Evolutionary conservation across 2,888 invertebrate species (phyloP).

Genomic region (Lasioglossum leucozonium): DNA sequence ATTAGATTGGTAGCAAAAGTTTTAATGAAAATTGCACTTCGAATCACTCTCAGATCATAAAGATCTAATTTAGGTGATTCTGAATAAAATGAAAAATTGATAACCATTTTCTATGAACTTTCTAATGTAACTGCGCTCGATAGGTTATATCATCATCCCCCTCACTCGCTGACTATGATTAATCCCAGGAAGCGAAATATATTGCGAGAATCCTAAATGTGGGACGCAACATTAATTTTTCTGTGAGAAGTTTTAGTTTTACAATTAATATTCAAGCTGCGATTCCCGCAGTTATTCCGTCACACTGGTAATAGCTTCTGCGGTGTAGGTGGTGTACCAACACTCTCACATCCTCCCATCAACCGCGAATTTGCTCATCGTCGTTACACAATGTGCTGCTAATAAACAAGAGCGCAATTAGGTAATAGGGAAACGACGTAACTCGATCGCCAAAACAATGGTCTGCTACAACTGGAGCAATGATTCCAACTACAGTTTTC

Average conservation of each 20-base stretch:
- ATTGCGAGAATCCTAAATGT: background rate
- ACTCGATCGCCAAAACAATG: conserved; percentile 36
- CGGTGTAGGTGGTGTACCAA: background rate
- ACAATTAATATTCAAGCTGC: background rate
- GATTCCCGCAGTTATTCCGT: background rate
- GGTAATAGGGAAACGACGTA: background rate
- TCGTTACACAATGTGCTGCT: conserved; percentile 20
- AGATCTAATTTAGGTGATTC: background rate
- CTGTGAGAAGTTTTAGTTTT: background rate
- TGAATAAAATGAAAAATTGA: background rate
- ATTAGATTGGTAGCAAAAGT: background rate
- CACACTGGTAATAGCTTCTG: background rate
- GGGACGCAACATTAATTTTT: background rate
- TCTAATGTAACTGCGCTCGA: background rate
- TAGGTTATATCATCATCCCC: background rate
- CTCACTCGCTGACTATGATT: background rate
- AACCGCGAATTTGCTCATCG: background rate
- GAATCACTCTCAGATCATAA: background rate
- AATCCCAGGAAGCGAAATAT: background rate
- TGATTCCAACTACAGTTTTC: conserved; percentile 35
- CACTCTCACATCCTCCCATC: background rate
- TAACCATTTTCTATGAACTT: background rate
- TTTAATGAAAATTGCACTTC: background rate
- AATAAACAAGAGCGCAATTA: conserved; percentile 42
- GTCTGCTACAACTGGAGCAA: conserved; percentile 34